phyloP scores from a whole-genome alignment of 2,113 vertebrate species.

The Antechinus stuartii region DNA sequence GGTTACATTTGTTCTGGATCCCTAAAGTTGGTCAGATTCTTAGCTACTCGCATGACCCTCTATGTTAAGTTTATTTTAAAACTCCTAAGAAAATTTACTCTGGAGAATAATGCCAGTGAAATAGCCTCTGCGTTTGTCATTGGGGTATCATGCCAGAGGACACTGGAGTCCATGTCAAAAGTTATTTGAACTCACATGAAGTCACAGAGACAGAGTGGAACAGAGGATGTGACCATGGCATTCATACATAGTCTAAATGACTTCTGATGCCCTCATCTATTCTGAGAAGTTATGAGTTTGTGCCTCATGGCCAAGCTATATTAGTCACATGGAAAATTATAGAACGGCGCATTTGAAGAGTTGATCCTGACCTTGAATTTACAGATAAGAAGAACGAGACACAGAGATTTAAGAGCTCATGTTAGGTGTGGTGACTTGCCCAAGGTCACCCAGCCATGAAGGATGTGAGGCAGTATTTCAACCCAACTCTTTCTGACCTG shows the following conservation, averaged over 20 bases:
- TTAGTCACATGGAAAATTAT: not conserved
- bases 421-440: fast-evolving
- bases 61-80: not conserved
- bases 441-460: not conserved
- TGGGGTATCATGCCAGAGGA: not conserved
- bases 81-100: not conserved
- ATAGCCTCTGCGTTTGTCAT: not conserved
- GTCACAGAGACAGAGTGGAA: not conserved
- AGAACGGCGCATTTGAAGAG: not conserved
- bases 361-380: not conserved
- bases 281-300: not conserved
- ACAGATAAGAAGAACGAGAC: not conserved
- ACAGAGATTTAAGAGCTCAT: fast-evolving
- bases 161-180: not conserved
- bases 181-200: not conserved
- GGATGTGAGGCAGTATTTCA: not conserved
- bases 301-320: not conserved
- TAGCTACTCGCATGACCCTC: not conserved
- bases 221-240: not conserved
- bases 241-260: not conserved
- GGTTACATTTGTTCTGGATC: not conserved
- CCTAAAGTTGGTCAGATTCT: not conserved
- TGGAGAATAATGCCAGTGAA: not conserved
- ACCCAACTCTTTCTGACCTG: not conserved
- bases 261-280: not conserved